Evolutionary conservation across 2,797 vertebrate species (phyloP).

Genomic region (Neopelma chrysocephalum): DNA sequence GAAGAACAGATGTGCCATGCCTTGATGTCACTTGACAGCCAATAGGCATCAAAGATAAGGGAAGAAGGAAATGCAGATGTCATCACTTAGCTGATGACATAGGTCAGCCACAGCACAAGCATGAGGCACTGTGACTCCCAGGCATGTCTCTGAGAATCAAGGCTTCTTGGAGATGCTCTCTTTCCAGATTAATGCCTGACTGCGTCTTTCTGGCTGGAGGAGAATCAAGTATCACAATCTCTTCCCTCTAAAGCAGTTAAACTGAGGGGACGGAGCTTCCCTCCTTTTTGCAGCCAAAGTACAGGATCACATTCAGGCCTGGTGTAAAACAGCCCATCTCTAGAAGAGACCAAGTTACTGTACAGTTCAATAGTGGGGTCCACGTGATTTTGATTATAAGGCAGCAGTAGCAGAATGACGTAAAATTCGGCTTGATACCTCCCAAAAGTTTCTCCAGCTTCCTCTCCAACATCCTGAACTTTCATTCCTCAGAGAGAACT

Average conservation of each 20-base stretch:
- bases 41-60: not conserved
- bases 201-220: not conserved
- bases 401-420: not conserved
- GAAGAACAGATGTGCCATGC: not conserved
- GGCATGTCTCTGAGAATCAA: not conserved
- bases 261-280: not conserved
- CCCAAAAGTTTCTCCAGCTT: not conserved
- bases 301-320: not conserved
- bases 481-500: not conserved
- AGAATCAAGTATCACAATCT: not conserved
- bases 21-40: not conserved
- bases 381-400: not conserved
- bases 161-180: not conserved
- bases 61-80: not conserved
- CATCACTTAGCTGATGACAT: not conserved
- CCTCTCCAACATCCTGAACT: not conserved
- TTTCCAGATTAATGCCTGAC: not conserved
- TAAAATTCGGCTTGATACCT: not conserved
- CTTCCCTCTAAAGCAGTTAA: not conserved
- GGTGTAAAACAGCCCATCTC: not conserved
- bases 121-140: not conserved
- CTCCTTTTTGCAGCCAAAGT: not conserved
- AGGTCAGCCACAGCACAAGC: not conserved
- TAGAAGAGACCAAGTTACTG: not conserved
- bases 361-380: not conserved